Base-by-base conservation (phyloP, 2,888 invertebrate species). In the Amphimallon solstitiale region DNA sequence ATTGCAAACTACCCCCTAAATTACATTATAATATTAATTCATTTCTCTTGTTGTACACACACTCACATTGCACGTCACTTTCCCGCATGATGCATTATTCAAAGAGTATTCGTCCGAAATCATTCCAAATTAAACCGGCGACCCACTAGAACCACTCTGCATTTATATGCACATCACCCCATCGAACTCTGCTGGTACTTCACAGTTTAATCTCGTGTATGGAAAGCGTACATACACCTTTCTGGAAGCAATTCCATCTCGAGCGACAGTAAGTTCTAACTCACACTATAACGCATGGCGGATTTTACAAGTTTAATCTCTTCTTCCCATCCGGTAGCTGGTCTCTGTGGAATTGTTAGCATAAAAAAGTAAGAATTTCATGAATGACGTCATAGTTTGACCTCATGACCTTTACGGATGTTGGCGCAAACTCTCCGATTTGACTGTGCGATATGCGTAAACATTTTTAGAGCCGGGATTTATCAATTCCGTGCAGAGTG, bases 1-100 rank as follows among this genome's bases (percentile, higher is more conserved):
- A 54, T 21, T 37, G 19, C 23, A 54, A 40, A 38, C 21, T 54
- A 21, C 23, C 40, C 38, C 21, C 38, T 38, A 54, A 40, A 54
- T 54, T 54, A 54, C 54, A 54, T 54, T 54, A 54, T 54, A 54
- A 54, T 54, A 54, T 54, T 54, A 54, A 54, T 54, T 40, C 54
- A 38, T 54, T 38, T 54, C 23, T 21, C 40, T 54, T 54, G 52
- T 38, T 14, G 1, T 21, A 38, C 12, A 40, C 54, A 38, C 9
- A 5, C 29, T 7, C 21, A 38, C n/a, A 40, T 54, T 21, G 14
- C 54, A 5, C 21, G 7, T 23, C 15, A 21, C 19, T 17, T 40
- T 54, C 40, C 54, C 54, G 38, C 38, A 21, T 54, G 54, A 54
- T 54, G 54, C 54, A 54, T 54, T 54, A 54, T 54, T 54, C 54